Base-by-base conservation (phyloP, 1,140 invertebrate genomes). In the Meloidogyne chitwoodi region DNA sequence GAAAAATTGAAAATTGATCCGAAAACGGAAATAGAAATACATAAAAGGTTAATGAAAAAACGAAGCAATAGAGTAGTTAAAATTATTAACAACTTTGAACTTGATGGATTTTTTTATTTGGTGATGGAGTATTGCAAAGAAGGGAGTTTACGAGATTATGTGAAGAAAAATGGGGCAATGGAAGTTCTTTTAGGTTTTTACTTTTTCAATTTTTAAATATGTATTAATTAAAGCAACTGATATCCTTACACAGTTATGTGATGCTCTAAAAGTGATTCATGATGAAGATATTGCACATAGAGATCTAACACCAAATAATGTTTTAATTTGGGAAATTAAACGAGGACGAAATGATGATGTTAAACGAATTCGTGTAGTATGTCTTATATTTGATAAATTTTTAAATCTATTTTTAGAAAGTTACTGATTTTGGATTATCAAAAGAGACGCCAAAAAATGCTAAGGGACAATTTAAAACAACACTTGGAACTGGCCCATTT, bases 51-150 rank as follows among this genome's bases (percentile, higher is more conserved):
- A 41, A 70, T 38, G 19, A 31, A 74, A 24, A 71, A 29, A 27
- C 44, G 61, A 24, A 26, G 66, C 24, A 38, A 64, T 41, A 19
- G 67, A 11, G 56, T 76, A 16, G 75, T 76, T 12, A 76, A 71
- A 48, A 68, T 76, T 27, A 19, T 76, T 26, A 44, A 62, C 1
- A 19, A 71, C 38, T 76, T 76, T 27, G 38, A 31, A 27, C 0
- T 41, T 44, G 65, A 44, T 3, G 48, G 44, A 19, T 31, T 31
- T 34, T 41, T 67, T 26, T 76, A 68, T 34, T 44, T 76, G 8
- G 75, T 76, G 3, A 76, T 76, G 75, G 75, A 76, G n/a, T 76
- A 76, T 41, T 76, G 75, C 68, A 66, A 68, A 38, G 56, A 61
- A 24, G 75, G 68, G 12, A 76, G 65, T 34, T 41, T 76, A 16